Conservation (phyloP, 2,888 invertebrate species). For the Cabera pusaria region DNA sequence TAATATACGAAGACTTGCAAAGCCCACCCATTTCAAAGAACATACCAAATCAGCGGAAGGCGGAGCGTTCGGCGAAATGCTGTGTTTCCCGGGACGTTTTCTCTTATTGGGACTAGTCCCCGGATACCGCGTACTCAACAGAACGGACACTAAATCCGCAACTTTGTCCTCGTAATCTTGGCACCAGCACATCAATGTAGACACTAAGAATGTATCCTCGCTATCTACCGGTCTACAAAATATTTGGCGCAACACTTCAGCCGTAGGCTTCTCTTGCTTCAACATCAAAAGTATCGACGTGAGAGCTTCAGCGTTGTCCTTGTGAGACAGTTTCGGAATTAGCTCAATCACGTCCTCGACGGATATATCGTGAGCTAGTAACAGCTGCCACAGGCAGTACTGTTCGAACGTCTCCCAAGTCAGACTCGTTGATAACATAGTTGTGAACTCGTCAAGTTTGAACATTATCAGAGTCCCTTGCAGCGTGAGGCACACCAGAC, state of each 20-base stretch:
- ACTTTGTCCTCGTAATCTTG: conserved; percentile 95
- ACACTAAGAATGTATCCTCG: conserved; percentile 94
- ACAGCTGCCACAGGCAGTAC: conserved; percentile 97
- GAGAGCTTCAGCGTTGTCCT: conserved; percentile 95
- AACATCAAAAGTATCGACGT: conserved; percentile 95
- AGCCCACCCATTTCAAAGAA: no score
- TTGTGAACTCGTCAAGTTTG: conserved; percentile 89
- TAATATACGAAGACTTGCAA: no score
- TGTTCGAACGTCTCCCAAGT: conserved; percentile 99
- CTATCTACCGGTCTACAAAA: conserved; percentile 89
- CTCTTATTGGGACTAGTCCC: conserved; percentile 95
- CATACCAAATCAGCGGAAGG: conserved; percentile 90
- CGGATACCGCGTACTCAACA: conserved; percentile 92
- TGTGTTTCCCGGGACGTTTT: conserved; percentile 91
- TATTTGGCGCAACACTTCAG: conserved; percentile 92
- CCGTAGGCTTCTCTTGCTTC: conserved; percentile 95
- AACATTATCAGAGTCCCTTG: conserved; percentile 94
- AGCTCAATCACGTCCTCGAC: conserved; percentile 93
- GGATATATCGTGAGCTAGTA: conserved; percentile 96
- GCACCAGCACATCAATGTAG: conserved; percentile 97
- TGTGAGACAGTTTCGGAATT: conserved; percentile 89
- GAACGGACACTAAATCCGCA: conserved; percentile 90
- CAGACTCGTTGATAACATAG: conserved; percentile 91
- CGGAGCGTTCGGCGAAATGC: conserved; percentile 86
- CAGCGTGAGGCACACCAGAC: conserved; percentile 94